phyloP scores from a whole-genome alignment of 2,888 invertebrate genomes.

The Brachyptera risi region DNA sequence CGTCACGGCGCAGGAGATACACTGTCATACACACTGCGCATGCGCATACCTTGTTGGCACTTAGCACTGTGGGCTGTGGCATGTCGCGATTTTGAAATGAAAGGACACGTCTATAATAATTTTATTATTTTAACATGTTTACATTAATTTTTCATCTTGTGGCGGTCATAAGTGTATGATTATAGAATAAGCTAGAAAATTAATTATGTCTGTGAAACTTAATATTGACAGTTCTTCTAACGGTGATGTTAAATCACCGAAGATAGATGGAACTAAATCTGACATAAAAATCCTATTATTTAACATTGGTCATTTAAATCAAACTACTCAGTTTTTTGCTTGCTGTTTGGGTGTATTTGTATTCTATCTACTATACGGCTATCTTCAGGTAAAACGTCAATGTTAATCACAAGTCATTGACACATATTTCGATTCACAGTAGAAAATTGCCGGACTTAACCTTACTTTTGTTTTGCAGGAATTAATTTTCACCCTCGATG shows the following conservation, averaged over 20 bases:
- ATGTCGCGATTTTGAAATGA: too few relatives aligned
- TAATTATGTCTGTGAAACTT: slow-evolving; percentile 6
- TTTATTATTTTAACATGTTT: not conserved
- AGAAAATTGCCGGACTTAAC: not conserved
- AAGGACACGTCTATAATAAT: too few relatives aligned
- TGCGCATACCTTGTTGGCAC: too few relatives aligned
- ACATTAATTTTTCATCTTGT: not conserved
- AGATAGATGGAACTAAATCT: slow-evolving; percentile 38
- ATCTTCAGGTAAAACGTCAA: slow-evolving; percentile 63
- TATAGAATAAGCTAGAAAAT: too few relatives aligned
- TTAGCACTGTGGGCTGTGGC: too few relatives aligned
- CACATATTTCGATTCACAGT: not conserved
- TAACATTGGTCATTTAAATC: slow-evolving; percentile 62
- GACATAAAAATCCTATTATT: slow-evolving; percentile 68
- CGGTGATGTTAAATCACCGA: not conserved
- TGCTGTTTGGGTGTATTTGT: slow-evolving; percentile 78
- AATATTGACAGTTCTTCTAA: slow-evolving; percentile 1
- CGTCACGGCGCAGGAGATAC: too few relatives aligned
- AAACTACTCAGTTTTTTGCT: slow-evolving; percentile 66
- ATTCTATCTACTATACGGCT: slow-evolving; percentile 88
- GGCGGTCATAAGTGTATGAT: not conserved
- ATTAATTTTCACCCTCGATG: slow-evolving; percentile 84
- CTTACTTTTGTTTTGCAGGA: slow-evolving; percentile 55
- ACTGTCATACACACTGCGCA: too few relatives aligned
- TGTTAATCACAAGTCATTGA: not conserved